Base-by-base conservation (phyloP, 2,888 invertebrate species). In the Piscicola geometra region DNA sequence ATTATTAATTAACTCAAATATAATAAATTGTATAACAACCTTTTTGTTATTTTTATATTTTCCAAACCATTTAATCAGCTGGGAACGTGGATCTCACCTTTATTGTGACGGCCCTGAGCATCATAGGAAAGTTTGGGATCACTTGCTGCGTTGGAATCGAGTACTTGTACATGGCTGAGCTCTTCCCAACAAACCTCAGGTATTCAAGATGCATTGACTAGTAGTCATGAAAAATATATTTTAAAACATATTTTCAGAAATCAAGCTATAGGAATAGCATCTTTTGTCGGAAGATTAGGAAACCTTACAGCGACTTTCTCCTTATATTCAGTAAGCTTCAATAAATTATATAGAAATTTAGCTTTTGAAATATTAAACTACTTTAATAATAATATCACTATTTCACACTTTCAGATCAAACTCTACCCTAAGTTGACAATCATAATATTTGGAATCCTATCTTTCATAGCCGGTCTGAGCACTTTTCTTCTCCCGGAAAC, bases 171-270 rank as follows among this genome's bases (percentile, higher is more conserved):
- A 81, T 82, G 12, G 80, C 82, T 1, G 85, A 85, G 76, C 82
- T 84, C 41, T 84, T 84, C 77, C 85, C 84, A 30, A 85, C 85
- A 1, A 80, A 80, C 52, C 78, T 85, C 67, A 82, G 84, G 84
- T 84, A 28, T 1, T 41, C 9, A 9, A 9, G 41, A 41, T 41
- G 15, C 15, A 9, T 15, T 41, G 41, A 41, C 15, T 5, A 15
- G 9, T 9, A 41, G 5, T 9, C 41, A 15, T 5, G 5, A 15
- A 41, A 41, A 15, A 41, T 9, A 41, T 15, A 41, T 41, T 41
- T 41, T 5, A 41, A 41, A 41, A 0, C 9, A 28, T 60, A 5
- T 41, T 33, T 77, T 35, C 77, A 84, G 84, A 77, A 83, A 82
- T 76, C 82, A 82, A 67, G 83, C 82, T 0, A 78, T 84, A 70